Conservation (phyloP, 2,888 invertebrate species). For the Tuberolachnus salignus region DNA sequence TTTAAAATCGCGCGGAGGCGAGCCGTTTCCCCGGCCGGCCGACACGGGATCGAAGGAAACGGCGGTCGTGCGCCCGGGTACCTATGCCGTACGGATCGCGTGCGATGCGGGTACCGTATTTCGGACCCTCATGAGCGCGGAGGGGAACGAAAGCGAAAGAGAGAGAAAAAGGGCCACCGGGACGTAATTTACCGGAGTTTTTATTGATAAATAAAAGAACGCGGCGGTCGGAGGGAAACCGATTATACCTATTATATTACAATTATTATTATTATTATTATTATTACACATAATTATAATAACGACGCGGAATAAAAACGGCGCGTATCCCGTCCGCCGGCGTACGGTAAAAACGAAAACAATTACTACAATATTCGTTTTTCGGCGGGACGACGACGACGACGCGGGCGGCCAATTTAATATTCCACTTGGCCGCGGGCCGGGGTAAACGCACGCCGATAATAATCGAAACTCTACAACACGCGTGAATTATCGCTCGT, state of each 20-base stretch:
- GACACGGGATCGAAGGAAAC: not conserved
- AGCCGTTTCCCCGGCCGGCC: no score
- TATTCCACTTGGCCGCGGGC: slow-evolving; percentile 40
- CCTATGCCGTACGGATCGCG: not conserved
- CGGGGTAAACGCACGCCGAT: slow-evolving; percentile 15
- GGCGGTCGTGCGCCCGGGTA: not conserved
- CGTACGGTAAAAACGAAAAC: slow-evolving; percentile 1
- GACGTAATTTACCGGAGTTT: slow-evolving; percentile 17
- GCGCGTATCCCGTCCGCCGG: not conserved
- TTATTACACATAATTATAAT: not conserved
- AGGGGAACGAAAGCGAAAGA: not conserved
- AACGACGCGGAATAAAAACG: not conserved
- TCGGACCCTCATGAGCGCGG: slow-evolving; percentile 38
- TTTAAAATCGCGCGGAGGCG: not conserved
- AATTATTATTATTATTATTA: not conserved
- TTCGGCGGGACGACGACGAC: not conserved
- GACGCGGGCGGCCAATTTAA: slow-evolving; percentile 51
- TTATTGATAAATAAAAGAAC: slow-evolving; percentile 53
- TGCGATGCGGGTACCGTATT: slow-evolving; percentile 26
- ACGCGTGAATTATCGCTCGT: no score
- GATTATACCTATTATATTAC: not conserved
- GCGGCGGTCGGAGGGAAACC: not conserved
- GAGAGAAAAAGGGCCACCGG: not conserved
- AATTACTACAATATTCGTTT: slow-evolving; percentile 3
- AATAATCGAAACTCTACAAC: not conserved